Evolutionary conservation across 2,113 vertebrate genomes (phyloP), one percentile per base, ranked within the genome.

Genomic region (Falco punctatus): DNA sequence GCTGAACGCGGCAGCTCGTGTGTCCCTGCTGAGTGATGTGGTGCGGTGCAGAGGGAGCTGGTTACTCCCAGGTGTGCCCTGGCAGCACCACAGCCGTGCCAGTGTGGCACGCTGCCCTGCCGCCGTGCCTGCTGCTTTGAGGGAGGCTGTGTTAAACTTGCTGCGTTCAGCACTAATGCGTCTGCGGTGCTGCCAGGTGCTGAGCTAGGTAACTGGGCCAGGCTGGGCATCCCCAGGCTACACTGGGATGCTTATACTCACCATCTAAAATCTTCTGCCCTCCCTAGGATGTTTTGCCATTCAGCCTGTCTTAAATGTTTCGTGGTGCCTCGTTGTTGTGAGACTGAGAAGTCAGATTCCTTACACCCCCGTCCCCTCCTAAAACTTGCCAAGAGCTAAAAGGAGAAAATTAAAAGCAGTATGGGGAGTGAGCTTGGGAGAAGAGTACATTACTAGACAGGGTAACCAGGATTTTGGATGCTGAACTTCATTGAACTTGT

Each of bases 141-240:
- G 71, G 66, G 51, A 65, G 67, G 49, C 59, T 13, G 20, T 1
- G 52, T 16, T 59, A n/a, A 66, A 81, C 57, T 32, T 33, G 86
- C 84, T 90, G 93, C 0, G 0, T 21, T 95, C 95, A 94, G 95
- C 72, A 2, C 14, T 0, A 6, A 19, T 1, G 28, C 5, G 1
- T 54, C 61, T 70, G 69, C 13, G 11, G 59, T 5, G 30, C 83
- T 90, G 70, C 94, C 94, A 87, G 96, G 30, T 96, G 96, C 96
- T 90, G 87, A 93, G 81, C 49, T 13, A 52, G 84, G 78, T 54
- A 48, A 81, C 57, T 24, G 38, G 49, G 77, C 84, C 65, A 72
- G 81, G 38, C 62, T 64, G 61, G 57, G 44, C 73, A 24, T 75
- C 70, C 81, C 27, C 54, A 23, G 81, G 79, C 58, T 80, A 19